These are phyloP conservation scores for Eupithecia subumbrata DNA, from an alignment of 2,888 invertebrate species.

Conservation along the genomic window DNA sequence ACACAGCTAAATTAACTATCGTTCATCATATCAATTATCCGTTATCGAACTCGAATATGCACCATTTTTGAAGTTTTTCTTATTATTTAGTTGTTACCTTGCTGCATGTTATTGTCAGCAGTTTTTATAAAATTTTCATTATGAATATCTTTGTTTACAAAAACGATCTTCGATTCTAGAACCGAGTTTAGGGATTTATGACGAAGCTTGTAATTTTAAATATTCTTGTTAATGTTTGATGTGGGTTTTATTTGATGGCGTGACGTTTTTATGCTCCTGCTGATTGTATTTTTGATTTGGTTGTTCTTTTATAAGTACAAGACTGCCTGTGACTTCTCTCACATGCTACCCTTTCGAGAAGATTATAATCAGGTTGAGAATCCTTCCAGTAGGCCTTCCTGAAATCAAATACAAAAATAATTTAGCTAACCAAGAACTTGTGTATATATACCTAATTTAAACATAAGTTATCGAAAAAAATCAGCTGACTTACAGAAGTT, in stretches of 20 bases:
- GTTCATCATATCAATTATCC: not conserved
- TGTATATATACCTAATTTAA: too few relatives aligned
- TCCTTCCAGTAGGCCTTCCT: too few relatives aligned
- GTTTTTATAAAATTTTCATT: not conserved
- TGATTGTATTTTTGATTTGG: not conserved
- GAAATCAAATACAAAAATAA: too few relatives aligned
- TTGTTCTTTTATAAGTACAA: not conserved
- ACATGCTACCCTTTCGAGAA: too few relatives aligned
- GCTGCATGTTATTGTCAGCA: not conserved
- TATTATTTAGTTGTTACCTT: not conserved
- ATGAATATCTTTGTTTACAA: not conserved
- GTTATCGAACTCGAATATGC: not conserved
- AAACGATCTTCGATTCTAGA: not conserved
- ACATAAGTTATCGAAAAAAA: too few relatives aligned
- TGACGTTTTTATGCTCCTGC: not conserved
- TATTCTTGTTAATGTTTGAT: not conserved
- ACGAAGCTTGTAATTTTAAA: not conserved
- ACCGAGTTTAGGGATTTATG: not conserved
- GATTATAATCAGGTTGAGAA: too few relatives aligned
- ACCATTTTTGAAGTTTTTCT: not conserved
- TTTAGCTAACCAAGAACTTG: too few relatives aligned
- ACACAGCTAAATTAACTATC: too few relatives aligned
- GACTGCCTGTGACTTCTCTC: not conserved
- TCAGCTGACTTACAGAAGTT: too few relatives aligned
- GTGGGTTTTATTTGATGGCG: not conserved